A percentile compares a stretch with the other conserved stretches of the same genome.
Conservation (phyloP, 1,140 invertebrate species). For the Drosophila parabipectinata region DNA sequence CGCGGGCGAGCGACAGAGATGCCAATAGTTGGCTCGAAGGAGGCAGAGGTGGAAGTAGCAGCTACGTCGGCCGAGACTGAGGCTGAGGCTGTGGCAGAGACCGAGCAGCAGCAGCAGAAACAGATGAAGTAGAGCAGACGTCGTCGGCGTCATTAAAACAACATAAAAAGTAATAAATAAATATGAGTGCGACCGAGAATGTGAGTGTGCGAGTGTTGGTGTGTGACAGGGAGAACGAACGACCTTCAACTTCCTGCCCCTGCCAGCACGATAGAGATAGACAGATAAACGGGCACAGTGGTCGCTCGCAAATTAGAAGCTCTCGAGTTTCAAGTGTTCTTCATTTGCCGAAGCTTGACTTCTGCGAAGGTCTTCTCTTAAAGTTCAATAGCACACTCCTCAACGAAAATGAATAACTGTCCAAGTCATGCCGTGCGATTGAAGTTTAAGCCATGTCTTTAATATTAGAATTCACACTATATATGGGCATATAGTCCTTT, state of each 20-base stretch:
- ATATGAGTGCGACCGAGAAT: conserved; percentile 64
- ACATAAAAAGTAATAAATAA: conserved; percentile 83
- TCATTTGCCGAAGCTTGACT: conserved; percentile 16
- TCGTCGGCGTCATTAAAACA: conserved; percentile 76
- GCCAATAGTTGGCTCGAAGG: conserved; percentile 53
- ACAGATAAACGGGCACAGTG: conserved; percentile 42
- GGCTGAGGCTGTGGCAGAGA: conserved; percentile 37
- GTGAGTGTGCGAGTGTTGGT: conserved; percentile 27
- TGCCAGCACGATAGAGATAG: conserved; percentile 16
- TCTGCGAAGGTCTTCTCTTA: conserved; percentile 15
- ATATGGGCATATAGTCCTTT: background rate
- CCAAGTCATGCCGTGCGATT: no score
- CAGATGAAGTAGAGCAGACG: conserved; percentile 65
- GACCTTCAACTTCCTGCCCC: conserved; percentile 79
- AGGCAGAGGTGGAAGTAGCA: conserved; percentile 29
- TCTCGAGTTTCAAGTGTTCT: conserved; percentile 22
- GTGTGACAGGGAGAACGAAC: conserved; percentile 69
- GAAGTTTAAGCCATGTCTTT: background rate
- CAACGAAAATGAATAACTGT: no score
- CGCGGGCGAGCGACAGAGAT: conserved; percentile 63
- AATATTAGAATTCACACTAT: background rate
- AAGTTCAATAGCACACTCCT: background rate
- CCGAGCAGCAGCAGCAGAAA: conserved; percentile 22
- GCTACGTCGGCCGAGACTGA: conserved; percentile 22
- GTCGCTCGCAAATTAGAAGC: conserved; percentile 46